Percentiles rank a stretch among this genome's conserved stretches.
phyloP scores from a whole-genome alignment of 2,113 vertebrate species.

The Vulpes ferrilata region DNA sequence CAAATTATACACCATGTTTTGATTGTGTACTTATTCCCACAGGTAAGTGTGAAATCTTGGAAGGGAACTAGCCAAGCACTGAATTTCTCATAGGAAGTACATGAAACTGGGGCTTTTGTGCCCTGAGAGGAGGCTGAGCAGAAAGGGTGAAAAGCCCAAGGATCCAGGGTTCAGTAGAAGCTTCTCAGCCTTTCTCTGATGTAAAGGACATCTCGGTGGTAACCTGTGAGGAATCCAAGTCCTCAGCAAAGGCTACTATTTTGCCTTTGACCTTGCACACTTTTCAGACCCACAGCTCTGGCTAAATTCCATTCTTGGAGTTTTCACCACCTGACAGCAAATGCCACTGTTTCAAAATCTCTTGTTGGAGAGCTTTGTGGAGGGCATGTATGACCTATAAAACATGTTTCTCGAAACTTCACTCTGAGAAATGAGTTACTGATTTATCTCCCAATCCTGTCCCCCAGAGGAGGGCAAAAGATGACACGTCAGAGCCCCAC shows the following conservation, averaged over 20 bases:
- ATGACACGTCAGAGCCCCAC: background rate
- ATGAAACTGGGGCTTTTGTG: background rate
- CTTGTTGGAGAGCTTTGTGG: background rate
- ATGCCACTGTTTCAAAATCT: background rate
- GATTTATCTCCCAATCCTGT: slow-evolving; percentile 46
- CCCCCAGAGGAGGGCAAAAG: background rate
- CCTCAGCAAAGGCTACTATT: background rate
- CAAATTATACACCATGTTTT: background rate
- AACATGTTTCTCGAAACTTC: slow-evolving; percentile 32
- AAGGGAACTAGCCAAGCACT: background rate
- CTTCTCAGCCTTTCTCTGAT: background rate
- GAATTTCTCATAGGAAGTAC: background rate
- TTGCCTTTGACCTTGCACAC: background rate
- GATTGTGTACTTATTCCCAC: background rate
- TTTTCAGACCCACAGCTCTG: background rate
- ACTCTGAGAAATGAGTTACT: slow-evolving; percentile 1
- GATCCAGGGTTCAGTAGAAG: background rate
- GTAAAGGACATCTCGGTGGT: background rate
- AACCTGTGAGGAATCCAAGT: too few species aligned
- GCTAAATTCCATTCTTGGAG: background rate
- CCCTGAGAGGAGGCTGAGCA: background rate
- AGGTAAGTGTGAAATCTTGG: background rate
- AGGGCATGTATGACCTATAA: background rate
- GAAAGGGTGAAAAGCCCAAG: background rate
- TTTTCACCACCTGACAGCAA: background rate